Base-by-base conservation (phyloP, 2,797 vertebrate species). In the Babyrousa celebensis region DNA sequence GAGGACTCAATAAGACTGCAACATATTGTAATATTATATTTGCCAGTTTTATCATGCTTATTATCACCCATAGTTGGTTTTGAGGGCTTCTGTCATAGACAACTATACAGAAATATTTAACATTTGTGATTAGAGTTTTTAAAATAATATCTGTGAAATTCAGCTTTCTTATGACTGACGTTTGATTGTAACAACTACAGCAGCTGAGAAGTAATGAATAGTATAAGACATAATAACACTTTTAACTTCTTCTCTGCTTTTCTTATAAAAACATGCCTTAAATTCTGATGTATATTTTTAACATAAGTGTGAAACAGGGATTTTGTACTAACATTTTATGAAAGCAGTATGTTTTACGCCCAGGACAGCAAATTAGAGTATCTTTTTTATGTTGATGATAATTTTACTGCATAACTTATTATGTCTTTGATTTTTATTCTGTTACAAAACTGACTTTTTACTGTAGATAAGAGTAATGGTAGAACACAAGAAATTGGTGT, bases 311-410 rank as follows among this genome's bases (percentile, higher is more conserved):
- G 15, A 82, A 83, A 56, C n/a, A 36, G 18, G 6, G 20, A 27
- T 70, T 96, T 80, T 43, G 6, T 62, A 84, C 6, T 67, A 60
- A 85, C 77, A 83, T 89, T 78, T 87, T 18, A 83, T 80, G 12
- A 67, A 77, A 67, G 9, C 32, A 79, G 17, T 32, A 15, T 70
- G 32, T 40, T 6, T 85, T 36, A 80, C 1, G 7, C 18, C 12
- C 25, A 83, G 8, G n/a, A 85, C 1, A 94, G 4, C 5, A 92
- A 92, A 40, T 54, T 65, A 36, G 25, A 27, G 12, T 25, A 40
- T 40, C 2, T 4, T 52, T 87, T 71, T 74, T 67, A 20, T 23
- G 10, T n/a, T 56, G 16, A 68, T 77, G 21, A 77, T 36, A 29
- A 87, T 82, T 18, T 86, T 58, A 32, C 14, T 83, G 89, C 15